Percentiles rank a stretch among this genome's conserved stretches.
Evolutionary conservation across 1,140 invertebrate species (phyloP).

Genomic region (Calephelis virginiensis): DNA sequence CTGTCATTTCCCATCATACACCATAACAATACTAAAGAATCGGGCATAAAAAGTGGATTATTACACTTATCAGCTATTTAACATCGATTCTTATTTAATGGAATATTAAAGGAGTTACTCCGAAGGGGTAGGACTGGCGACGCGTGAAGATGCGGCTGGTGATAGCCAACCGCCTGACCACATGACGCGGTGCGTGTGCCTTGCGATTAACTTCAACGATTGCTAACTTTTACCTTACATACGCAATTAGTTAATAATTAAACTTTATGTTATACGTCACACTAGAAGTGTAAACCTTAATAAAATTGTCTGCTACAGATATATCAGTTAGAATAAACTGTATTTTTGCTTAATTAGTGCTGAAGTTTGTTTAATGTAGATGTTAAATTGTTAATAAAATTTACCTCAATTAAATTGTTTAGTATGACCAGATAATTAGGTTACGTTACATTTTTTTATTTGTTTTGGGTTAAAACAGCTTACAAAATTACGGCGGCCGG

Average conservation of each 20-base stretch:
- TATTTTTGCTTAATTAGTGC: neutral
- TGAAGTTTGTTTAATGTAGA: too few species aligned
- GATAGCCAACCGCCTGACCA: conserved; percentile 61
- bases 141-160: conserved; percentile 60
- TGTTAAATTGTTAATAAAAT: too few species aligned
- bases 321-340: neutral
- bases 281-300: neutral
- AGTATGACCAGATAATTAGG: too few species aligned
- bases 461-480: too few species aligned
- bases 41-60: neutral
- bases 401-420: too few species aligned
- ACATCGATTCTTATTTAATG: conserved; percentile 26
- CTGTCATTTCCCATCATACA: too few species aligned
- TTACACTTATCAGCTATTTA: conserved; percentile 26
- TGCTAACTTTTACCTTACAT: conserved; percentile 26
- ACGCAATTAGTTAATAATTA: conserved; percentile 24
- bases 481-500: too few species aligned
- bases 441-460: too few species aligned
- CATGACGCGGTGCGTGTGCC: conserved; percentile 50
- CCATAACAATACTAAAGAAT: neutral
- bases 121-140: conserved; percentile 43
- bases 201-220: conserved; percentile 32
- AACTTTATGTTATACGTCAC: conserved; percentile 16
- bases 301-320: too few species aligned
- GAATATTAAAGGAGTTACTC: conserved; percentile 27